These are phyloP conservation scores for Ellobium chinense DNA, from an alignment of 2,888 invertebrate genomes.

Conservation along the genomic window DNA sequence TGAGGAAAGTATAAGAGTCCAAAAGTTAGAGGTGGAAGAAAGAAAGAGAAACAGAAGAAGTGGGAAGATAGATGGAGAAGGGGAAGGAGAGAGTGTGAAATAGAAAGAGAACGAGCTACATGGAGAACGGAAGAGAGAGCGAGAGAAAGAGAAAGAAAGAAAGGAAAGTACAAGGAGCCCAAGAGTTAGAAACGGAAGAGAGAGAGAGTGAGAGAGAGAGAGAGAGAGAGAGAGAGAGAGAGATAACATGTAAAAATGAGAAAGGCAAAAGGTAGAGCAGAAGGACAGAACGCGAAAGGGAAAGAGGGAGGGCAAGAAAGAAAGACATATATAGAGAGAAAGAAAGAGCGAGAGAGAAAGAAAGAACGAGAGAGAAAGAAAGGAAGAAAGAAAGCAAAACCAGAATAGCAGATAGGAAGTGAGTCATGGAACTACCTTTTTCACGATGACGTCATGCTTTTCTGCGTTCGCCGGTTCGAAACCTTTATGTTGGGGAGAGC, in stretches of 20 bases:
- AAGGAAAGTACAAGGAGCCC: background rate
- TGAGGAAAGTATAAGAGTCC: background rate
- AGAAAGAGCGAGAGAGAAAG: constrained; percentile 11
- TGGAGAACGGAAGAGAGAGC: background rate
- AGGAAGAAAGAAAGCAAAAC: background rate
- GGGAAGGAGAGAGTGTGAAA: background rate
- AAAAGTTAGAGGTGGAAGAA: background rate
- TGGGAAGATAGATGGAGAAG: background rate
- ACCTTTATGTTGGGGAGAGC: no score
- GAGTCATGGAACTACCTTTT: no score
- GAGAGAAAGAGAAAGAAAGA: constrained; percentile 2
- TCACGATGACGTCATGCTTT: no score
- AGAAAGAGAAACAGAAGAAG: background rate
- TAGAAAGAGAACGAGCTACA: background rate
- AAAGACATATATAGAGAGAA: background rate
- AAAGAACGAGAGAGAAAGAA: background rate
- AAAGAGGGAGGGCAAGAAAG: background rate
- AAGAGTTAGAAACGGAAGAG: background rate
- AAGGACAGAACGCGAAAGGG: background rate
- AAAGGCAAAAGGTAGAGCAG: background rate
- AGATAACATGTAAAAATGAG: background rate
- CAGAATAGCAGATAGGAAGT: background rate
- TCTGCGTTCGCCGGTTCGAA: no score
- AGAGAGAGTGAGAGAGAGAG: background rate
- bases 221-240: background rate